phyloP scores from a whole-genome alignment of 2,113 vertebrate genomes.

The Nettapus auritus region DNA sequence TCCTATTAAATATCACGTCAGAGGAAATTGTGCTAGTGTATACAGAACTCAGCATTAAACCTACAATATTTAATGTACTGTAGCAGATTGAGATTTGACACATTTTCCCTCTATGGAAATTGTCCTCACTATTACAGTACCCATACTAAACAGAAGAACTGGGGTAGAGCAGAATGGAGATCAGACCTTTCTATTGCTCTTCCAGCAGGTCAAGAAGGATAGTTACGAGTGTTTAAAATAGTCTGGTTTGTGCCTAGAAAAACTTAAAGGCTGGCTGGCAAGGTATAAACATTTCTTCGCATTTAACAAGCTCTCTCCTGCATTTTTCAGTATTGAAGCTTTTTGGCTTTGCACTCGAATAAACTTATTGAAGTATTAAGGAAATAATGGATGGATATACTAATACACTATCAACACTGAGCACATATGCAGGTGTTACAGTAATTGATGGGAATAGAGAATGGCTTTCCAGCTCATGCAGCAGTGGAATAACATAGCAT shows the following conservation, averaged over 20 bases:
- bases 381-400: background rate
- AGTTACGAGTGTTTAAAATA: background rate
- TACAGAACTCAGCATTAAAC: constrained; percentile 38
- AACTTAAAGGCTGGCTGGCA: background rate
- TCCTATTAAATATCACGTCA: constrained; percentile 60
- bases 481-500: background rate
- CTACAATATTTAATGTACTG: constrained; percentile 47
- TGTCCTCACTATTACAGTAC: background rate
- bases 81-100: constrained; percentile 53
- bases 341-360: background rate
- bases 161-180: constrained; percentile 14
- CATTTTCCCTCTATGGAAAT: constrained; percentile 19
- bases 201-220: background rate
- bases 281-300: background rate
- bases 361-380: background rate
- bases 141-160: background rate
- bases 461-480: constrained; percentile 5
- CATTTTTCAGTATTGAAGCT: background rate
- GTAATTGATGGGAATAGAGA: background rate
- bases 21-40: constrained; percentile 40
- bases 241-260: background rate
- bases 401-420: background rate
- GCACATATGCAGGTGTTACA: background rate
- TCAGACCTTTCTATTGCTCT: background rate
- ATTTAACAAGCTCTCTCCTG: background rate